Evolutionary conservation across 2,113 vertebrate species (phyloP).

Genomic region (Amphiprion percula): DNA sequence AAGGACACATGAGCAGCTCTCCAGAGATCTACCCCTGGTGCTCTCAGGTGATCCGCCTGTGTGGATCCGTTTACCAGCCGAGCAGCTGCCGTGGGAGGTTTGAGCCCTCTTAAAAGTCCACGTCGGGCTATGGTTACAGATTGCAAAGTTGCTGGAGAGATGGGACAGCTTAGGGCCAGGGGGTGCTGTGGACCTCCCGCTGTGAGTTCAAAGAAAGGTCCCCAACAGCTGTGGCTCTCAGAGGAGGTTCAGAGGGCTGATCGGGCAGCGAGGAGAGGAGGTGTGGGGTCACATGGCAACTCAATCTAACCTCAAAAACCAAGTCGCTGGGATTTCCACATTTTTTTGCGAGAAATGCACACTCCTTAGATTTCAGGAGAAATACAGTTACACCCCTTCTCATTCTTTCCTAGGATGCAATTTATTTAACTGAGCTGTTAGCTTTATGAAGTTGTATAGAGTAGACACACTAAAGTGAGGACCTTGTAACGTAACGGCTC

Average conservation of each 20-base stretch:
- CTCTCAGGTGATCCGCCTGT: conserved; percentile 79
- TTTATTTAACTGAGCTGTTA: conserved; percentile 16
- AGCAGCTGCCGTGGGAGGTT: conserved; percentile 80
- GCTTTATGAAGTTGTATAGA: neutral
- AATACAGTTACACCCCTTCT: neutral
- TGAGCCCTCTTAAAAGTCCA: conserved; percentile 77
- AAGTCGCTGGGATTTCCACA: conserved; percentile 48
- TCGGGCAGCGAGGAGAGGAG: conserved; percentile 28
- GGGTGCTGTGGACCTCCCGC: conserved; percentile 72
- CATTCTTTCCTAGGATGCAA: neutral
- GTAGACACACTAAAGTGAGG: neutral
- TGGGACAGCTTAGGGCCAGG: conserved; percentile 49
- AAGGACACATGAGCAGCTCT: conserved; percentile 78
- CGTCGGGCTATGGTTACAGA: conserved; percentile 81
- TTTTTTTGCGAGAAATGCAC: conserved; percentile 39
- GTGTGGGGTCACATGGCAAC: conserved; percentile 54
- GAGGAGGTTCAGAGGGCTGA: conserved; percentile 63
- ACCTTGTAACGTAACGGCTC: neutral
- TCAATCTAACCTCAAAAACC: conserved; percentile 71
- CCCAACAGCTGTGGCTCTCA: conserved; percentile 80
- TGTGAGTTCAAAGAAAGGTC: conserved; percentile 83
- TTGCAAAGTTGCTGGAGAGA: conserved; percentile 46
- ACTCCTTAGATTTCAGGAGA: conserved; percentile 32
- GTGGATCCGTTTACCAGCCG: conserved; percentile 81
- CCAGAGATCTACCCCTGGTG: conserved; percentile 71